Conservation (phyloP, 2,113 vertebrate genomes). For the Cervus canadensis region DNA sequence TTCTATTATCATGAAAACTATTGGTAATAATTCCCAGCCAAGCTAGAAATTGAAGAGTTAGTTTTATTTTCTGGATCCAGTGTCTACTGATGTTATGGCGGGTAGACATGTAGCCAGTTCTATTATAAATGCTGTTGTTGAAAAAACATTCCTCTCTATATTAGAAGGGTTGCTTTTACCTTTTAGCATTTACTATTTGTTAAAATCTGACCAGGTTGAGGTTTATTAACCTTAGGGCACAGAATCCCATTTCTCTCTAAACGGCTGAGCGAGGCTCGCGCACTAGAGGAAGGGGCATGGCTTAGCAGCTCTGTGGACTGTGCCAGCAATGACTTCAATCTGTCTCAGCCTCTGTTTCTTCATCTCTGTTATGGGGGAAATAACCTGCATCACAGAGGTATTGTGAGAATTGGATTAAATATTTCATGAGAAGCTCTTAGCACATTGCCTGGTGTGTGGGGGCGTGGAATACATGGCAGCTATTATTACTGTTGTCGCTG, state of each 20-base stretch:
- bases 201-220: not conserved
- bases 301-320: not conserved
- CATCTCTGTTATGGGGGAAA: not conserved
- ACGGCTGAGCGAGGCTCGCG: not conserved
- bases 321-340: not conserved
- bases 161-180: not conserved
- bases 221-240: not conserved
- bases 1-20: not conserved
- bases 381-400: not conserved
- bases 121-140: constrained; percentile 2
- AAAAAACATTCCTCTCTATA: not conserved
- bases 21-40: constrained; percentile 27
- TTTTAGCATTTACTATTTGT: not conserved
- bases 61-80: not conserved
- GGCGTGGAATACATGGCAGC: too few species aligned
- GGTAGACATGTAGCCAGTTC: not conserved
- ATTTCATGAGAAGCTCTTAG: not conserved
- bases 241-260: not conserved
- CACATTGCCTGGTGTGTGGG: not conserved
- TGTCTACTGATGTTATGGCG: not conserved
- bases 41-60: not conserved
- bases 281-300: not conserved
- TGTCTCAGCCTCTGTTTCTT: not conserved
- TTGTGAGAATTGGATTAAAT: not conserved
- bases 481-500: too few species aligned